A percentile compares a stretch with the other conserved stretches of the same genome.
These are phyloP conservation scores for Ammospiza nelsoni DNA, from an alignment of 2,113 vertebrate species.

Conservation along the genomic window DNA sequence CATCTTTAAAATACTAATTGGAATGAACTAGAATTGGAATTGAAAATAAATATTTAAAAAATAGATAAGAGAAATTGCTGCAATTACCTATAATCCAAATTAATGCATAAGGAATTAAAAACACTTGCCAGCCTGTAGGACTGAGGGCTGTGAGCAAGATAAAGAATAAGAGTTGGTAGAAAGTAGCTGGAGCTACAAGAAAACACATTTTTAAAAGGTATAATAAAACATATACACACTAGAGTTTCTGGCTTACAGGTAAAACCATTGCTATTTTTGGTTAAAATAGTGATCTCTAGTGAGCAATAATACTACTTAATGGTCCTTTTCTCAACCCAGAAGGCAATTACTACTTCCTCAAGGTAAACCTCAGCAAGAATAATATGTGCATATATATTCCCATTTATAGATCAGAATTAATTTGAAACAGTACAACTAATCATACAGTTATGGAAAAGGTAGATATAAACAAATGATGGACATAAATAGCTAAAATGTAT, in stretches of 20 bases:
- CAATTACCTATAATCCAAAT: neutral
- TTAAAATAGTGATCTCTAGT: conserved; percentile 33
- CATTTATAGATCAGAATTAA: conserved; percentile 22
- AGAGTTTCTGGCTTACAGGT: neutral
- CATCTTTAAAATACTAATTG: neutral
- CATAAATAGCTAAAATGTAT: neutral
- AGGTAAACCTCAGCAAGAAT: neutral
- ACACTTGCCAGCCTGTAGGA: neutral
- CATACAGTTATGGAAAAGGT: neutral
- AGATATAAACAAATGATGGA: neutral
- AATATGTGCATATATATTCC: neutral
- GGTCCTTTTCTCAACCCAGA: neutral
- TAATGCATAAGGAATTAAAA: neutral
- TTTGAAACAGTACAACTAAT: neutral
- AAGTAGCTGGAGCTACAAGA: neutral
- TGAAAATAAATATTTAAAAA: neutral
- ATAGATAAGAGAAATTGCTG: neutral
- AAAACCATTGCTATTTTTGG: conserved; percentile 2
- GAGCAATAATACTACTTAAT: conserved; percentile 11
- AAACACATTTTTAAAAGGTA: conserved; percentile 12
- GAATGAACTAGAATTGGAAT: neutral
- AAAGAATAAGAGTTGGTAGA: neutral
- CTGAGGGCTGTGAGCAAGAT: neutral
- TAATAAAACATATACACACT: neutral
- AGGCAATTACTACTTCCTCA: conserved; percentile 24